Percentiles rank a stretch among this genome's conserved stretches.
phyloP scores from a whole-genome alignment of 1,140 invertebrate species.

The Drosophila bocki region DNA sequence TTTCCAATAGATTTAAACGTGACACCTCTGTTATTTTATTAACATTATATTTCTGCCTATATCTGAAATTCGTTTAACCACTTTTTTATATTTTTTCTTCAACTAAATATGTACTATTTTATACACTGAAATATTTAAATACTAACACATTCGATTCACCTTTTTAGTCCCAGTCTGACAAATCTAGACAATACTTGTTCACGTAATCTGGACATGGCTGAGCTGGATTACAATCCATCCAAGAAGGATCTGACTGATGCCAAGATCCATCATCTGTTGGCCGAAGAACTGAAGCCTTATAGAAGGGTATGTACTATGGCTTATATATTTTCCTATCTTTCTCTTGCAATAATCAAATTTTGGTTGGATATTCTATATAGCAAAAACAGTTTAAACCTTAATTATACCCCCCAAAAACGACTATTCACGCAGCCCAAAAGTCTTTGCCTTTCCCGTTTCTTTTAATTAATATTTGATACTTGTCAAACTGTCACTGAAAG shows the following conservation, averaged over 20 bases:
- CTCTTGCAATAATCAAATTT: slow-evolving; percentile 52
- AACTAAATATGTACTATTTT: neutral
- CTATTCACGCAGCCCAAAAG: slow-evolving; percentile 33
- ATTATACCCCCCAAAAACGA: slow-evolving; percentile 1
- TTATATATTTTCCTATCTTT: neutral
- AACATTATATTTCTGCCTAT: slow-evolving; percentile 25
- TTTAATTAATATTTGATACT: slow-evolving; percentile 15
- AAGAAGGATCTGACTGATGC: slow-evolving; percentile 96
- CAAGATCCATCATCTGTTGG: slow-evolving; percentile 95
- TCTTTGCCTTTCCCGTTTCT: slow-evolving; percentile 12
- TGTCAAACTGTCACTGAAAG: slow-evolving; percentile 31
- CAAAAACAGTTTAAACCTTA: slow-evolving; percentile 19
- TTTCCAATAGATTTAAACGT: slow-evolving; percentile 2
- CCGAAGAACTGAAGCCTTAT: slow-evolving; percentile 95
- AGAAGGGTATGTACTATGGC: slow-evolving; percentile 90
- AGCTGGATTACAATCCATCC: slow-evolving; percentile 95
- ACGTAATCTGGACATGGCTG: slow-evolving; percentile 96
- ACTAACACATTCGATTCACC: slow-evolving; percentile 12
- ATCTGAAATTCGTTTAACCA: slow-evolving; percentile 77
- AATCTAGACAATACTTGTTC: slow-evolving; percentile 91
- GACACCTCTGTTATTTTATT: slow-evolving; percentile 12
- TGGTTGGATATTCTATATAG: slow-evolving; percentile 51
- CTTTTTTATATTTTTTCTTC: slow-evolving; percentile 7
- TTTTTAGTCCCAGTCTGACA: slow-evolving; percentile 90
- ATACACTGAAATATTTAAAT: neutral